These are phyloP conservation scores for Eupithecia subfuscata DNA, from an alignment of 2,888 invertebrate genomes.

Conservation along the genomic window DNA sequence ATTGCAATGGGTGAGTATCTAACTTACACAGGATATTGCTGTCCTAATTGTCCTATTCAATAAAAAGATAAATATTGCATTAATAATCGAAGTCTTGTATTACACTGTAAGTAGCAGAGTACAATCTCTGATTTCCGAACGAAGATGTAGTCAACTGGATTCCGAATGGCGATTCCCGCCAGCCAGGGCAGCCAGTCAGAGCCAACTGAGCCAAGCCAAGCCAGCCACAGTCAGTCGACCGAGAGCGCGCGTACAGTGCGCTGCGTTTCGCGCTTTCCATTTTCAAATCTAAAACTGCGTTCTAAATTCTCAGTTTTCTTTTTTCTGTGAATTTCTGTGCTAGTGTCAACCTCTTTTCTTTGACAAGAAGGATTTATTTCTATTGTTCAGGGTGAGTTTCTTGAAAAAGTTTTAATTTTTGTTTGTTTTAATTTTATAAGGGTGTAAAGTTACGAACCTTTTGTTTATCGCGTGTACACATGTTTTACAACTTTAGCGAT, in stretches of 20 bases:
- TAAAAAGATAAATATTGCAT: neutral
- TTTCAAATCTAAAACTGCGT: slow-evolving; percentile 35
- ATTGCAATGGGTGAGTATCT: neutral
- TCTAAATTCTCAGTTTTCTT: slow-evolving; percentile 37
- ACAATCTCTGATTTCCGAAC: slow-evolving; percentile 12
- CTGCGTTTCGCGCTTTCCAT: slow-evolving; percentile 42
- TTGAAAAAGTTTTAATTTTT: slow-evolving; percentile 1
- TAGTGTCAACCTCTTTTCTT: slow-evolving; percentile 38
- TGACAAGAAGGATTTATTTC: slow-evolving; percentile 35
- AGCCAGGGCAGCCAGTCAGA: neutral
- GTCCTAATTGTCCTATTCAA: neutral
- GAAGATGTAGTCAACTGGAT: neutral
- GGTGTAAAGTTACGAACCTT: slow-evolving; percentile 23
- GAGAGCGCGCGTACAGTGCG: slow-evolving; percentile 47
- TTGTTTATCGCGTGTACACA: slow-evolving; percentile 32
- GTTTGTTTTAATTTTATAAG: slow-evolving; percentile 19
- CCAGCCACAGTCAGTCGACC: slow-evolving; percentile 40
- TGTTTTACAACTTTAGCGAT: slow-evolving; percentile 25
- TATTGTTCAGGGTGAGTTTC: slow-evolving; percentile 37
- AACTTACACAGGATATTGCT: neutral
- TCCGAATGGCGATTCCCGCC: neutral
- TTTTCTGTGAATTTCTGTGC: slow-evolving; percentile 40
- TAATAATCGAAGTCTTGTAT: neutral
- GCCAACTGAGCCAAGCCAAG: neutral
- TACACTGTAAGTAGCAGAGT: neutral